Conservation (phyloP, 2,888 invertebrate species). For the Polymixis lichenea region DNA sequence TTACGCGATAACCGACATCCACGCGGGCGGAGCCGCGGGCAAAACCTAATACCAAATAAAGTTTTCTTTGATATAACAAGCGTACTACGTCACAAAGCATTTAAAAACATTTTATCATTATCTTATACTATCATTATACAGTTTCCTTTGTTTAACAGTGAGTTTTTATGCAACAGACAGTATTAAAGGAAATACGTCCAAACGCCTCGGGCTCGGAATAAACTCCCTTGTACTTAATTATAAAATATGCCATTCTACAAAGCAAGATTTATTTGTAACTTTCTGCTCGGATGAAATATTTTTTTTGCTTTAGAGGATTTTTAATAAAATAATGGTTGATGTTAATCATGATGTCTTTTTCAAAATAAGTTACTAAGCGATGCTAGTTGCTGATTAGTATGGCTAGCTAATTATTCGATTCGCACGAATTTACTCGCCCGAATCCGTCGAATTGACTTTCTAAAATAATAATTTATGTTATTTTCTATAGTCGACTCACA, state of each 20-base stretch:
- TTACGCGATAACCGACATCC: no score
- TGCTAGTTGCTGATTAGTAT: no score
- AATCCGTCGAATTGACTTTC: no score
- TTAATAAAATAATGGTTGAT: constrained; percentile 17
- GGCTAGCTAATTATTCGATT: no score
- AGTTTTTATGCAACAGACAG: constrained; percentile 53
- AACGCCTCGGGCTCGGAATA: constrained; percentile 45
- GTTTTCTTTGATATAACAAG: not conserved
- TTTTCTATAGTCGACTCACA: no score
- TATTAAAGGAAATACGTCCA: constrained; percentile 48
- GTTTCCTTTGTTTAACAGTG: constrained; percentile 39
- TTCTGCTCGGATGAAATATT: constrained; percentile 19
- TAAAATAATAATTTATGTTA: no score
- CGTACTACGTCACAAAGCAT: constrained; percentile 23
- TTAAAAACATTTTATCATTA: constrained; percentile 37
- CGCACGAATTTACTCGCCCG: no score
- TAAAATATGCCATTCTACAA: constrained; percentile 59
- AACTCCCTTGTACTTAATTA: constrained; percentile 58
- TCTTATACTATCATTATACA: constrained; percentile 31
- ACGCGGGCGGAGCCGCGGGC: no score
- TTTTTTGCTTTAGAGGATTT: not conserved
- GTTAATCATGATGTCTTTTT: constrained; percentile 14
- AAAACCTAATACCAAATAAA: not conserved
- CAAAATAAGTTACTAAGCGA: no score
- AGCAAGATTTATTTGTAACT: constrained; percentile 54